A percentile compares a stretch with the other conserved stretches of the same genome.
phyloP scores from a whole-genome alignment of 2,113 vertebrate species.

The Falco punctatus region DNA sequence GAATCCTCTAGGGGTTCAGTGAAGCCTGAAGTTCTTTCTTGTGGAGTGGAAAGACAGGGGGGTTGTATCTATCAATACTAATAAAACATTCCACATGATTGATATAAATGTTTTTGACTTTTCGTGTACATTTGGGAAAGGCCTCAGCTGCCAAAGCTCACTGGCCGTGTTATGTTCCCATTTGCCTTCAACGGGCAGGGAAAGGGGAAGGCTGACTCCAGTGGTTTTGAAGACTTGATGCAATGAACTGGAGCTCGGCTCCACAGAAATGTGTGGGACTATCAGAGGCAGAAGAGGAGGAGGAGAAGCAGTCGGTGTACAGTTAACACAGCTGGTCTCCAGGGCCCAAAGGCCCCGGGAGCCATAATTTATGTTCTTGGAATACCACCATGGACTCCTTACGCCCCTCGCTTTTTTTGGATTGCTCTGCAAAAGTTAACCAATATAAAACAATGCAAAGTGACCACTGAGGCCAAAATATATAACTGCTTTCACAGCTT shows the following conservation, averaged over 20 bases:
- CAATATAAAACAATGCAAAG: neutral
- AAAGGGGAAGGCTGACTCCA: neutral
- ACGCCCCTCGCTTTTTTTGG: neutral
- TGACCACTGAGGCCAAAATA: neutral
- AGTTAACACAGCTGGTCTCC: neutral
- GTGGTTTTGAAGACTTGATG: neutral
- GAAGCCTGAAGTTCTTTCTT: slow-evolving; percentile 8
- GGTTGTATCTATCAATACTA: neutral
- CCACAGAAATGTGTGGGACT: neutral
- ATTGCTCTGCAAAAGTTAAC: neutral
- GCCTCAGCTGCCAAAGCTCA: neutral
- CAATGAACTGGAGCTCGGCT: neutral
- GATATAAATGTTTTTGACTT: neutral
- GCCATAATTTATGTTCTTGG: neutral
- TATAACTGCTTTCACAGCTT: neutral
- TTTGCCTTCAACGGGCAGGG: neutral
- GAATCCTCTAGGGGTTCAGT: neutral
- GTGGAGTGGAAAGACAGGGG: neutral
- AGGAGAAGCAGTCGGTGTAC: neutral
- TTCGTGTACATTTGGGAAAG: neutral
- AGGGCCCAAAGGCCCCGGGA: neutral
- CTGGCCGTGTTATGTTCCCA: neutral
- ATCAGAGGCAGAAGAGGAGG: neutral
- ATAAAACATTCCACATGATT: neutral
- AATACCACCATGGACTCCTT: neutral